phyloP scores from a whole-genome alignment of 2,113 vertebrate genomes.

The Pantherophis guttatus region DNA sequence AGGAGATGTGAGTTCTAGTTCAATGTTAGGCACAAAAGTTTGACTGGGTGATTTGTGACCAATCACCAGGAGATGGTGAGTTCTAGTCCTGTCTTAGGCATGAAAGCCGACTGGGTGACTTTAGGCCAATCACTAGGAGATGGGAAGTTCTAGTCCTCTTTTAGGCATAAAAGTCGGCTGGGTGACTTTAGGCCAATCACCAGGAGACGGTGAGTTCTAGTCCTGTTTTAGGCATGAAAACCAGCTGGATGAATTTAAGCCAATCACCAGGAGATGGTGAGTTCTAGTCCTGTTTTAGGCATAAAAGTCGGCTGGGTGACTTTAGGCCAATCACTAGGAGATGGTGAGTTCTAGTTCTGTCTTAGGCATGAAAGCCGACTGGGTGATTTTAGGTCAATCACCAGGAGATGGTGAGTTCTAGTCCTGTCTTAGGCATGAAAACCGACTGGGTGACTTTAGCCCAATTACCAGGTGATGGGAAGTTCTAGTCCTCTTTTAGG shows the following conservation, averaged over 20 bases:
- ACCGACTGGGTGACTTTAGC: fast-evolving
- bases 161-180: fast-evolving
- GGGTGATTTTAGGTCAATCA: neutral
- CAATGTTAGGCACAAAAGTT: neutral
- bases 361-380: neutral
- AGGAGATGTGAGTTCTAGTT: neutral
- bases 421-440: too few relatives aligned
- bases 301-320: fast-evolving
- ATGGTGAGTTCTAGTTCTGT: fast-evolving
- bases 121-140: neutral
- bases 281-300: neutral
- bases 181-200: neutral
- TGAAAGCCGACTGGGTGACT: neutral
- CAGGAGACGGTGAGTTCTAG: neutral
- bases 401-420: neutral
- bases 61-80: neutral
- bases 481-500: too few relatives aligned
- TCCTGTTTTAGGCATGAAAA: fast-evolving
- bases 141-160: neutral
- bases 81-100: neutral
- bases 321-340: neutral
- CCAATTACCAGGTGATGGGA: neutral
- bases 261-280: neutral
- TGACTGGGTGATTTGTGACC: neutral
- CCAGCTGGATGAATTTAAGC: fast-evolving